Base-by-base conservation (phyloP, 2,113 vertebrate species). In the Irena cyanogastra region DNA sequence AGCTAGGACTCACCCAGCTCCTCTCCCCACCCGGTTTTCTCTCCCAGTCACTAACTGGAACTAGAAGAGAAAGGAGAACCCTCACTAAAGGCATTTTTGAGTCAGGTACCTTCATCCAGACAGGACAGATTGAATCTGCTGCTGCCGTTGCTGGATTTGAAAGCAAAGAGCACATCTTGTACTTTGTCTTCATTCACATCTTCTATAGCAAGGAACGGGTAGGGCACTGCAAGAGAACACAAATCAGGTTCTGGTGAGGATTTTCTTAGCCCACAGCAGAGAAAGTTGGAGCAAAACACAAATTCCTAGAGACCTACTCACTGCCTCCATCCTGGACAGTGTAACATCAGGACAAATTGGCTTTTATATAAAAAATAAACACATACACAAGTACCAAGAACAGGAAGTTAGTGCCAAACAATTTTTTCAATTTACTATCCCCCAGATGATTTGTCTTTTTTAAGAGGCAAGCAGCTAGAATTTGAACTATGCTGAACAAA, bases 131-230 rank as follows among this genome's bases (percentile, higher is more conserved):
- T 99, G 72, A 52, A 81, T 57, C 53, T 72, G 83, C 54, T 28
- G 68, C 85, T 97, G 93, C 94, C 66, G 0, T 97, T 96, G 69
- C 64, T 59, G 11, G 88, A 96, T 95, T 97, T 98, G 91, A 99
- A 97, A 77, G 98, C 98, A 79, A 99, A 98, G 83, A 99, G 17
- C 35, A 99, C 94, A 41, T 99, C 99, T 87, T 97, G 98, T 69
- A 99, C 98, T 87, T 97, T 98, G 98, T 99, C 99, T 61, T 80
- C 57, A 44, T 97, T 99, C 53, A 97, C 95, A 45, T 99, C 98
- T 78, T 98, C 97, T 66, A 98, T 11, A 9, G 97, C 97, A 27
- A 99, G 95, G 92, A 99, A 99, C 14, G 97, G 91, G 89, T 98
- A 99, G 15, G 98, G 97, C 44, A 94, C 99, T 99, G 97, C 44